phyloP scores from a whole-genome alignment of 2,888 invertebrate species.

The Hydraecia micacea region DNA sequence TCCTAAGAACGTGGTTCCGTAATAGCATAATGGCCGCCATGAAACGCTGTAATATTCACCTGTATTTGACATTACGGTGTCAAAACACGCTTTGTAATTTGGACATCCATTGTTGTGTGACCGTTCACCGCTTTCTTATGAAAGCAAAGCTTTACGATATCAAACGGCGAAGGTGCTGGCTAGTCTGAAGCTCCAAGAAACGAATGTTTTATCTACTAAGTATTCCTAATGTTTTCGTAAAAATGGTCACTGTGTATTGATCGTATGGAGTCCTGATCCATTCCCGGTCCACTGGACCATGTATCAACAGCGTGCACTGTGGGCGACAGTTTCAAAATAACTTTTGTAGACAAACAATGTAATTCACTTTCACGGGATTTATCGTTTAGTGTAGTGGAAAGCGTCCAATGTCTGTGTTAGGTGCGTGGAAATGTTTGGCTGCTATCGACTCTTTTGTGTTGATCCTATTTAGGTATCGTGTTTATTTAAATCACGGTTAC shows the following conservation, averaged over 20 bases:
- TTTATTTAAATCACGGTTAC: background rate
- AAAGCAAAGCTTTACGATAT: background rate
- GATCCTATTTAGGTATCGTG: background rate
- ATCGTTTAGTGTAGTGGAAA: conserved; percentile 65
- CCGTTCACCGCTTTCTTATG: background rate
- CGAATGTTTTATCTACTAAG: too few relatives aligned
- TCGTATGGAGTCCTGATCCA: conserved; percentile 37
- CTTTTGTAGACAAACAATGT: conserved; percentile 71
- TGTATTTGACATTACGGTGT: background rate
- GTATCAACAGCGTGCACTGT: conserved; percentile 63
- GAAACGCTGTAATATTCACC: background rate
- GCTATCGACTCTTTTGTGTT: conserved; percentile 8
- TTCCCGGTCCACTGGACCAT: conserved; percentile 24
- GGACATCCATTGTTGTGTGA: background rate
- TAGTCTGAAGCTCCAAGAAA: too few relatives aligned
- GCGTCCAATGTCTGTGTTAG: conserved; percentile 54
- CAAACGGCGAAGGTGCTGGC: background rate
- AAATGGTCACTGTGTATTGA: conserved; percentile 1
- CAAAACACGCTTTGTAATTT: background rate
- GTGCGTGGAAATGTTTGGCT: conserved; percentile 46
- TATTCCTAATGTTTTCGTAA: background rate
- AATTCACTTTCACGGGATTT: conserved; percentile 72
- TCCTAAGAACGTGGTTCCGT: too few relatives aligned
- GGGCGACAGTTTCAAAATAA: conserved; percentile 71
- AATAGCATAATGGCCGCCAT: too few relatives aligned